Evolutionary conservation across 2,888 invertebrate genomes (phyloP).

Genomic region (Adela reaumurella): DNA sequence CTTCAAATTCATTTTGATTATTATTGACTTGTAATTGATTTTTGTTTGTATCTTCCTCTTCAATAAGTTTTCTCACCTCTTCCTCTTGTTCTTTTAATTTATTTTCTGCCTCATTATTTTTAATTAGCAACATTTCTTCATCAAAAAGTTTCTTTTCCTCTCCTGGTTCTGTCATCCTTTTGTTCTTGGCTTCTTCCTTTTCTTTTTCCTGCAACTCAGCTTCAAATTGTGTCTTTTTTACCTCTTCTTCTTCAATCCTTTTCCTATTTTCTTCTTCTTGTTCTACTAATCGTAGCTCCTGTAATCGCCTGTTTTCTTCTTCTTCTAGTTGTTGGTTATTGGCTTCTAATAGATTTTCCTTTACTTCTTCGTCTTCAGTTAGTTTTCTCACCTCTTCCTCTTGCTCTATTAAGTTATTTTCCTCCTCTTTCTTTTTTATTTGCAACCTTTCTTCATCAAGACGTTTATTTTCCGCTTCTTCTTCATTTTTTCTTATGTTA

Average conservation of each 20-base stretch:
- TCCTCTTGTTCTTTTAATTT: constrained; percentile 3
- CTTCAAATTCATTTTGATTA: too few relatives aligned
- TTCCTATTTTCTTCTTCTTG: not conserved
- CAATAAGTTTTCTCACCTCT: constrained; percentile 5
- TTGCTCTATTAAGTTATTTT: too few relatives aligned
- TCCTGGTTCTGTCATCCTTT: not conserved
- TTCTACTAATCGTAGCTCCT: too few relatives aligned
- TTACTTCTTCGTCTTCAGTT: too few relatives aligned
- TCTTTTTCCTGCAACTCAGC: not conserved
- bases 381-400: constrained; percentile 9
- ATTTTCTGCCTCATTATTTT: constrained; percentile 1
- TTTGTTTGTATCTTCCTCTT: too few relatives aligned
- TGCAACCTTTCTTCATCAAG: constrained; percentile 2
- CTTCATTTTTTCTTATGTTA: constrained; percentile 12
- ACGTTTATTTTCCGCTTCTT: constrained; percentile 8
- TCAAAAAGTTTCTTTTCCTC: constrained; percentile 1
- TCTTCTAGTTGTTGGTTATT: constrained; percentile 12
- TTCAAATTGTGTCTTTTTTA: not conserved
- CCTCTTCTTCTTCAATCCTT: not conserved
- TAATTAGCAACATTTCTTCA: constrained; percentile 6
- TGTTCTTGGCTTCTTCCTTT: constrained; percentile 2
- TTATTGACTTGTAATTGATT: too few relatives aligned
- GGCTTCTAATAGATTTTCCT: too few relatives aligned
- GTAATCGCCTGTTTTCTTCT: constrained; percentile 21
- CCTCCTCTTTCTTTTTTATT: not conserved